Evolutionary conservation across 2,797 vertebrate genomes (phyloP), one percentile per base, ranked within the genome.

Genomic region (Gymnocypris eckloni): DNA sequence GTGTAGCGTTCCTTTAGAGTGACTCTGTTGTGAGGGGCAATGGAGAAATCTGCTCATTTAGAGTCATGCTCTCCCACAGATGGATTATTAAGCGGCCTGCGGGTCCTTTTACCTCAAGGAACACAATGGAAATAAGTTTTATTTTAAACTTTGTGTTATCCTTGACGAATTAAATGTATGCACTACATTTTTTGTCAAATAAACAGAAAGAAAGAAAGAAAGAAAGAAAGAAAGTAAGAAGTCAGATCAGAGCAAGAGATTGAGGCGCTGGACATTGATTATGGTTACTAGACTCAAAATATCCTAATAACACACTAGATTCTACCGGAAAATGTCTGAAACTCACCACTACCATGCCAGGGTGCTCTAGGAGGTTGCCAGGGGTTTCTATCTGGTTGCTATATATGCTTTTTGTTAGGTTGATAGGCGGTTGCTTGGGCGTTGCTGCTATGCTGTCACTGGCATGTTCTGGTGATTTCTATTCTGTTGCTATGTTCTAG

Each of bases 31-130:
- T 61, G 33, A 18, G 28, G 33, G 33, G 20, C 0, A 4, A 56
- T 28, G 78, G 61, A 77, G 79, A 75, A 83, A 84, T 73, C 61
- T 18, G 13, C 45, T 56, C 56, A 76, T 76, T 79, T 43, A 87
- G n/a, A 78, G 28, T 43, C 52, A 7, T 59, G 76, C 56, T 52
- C 67, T 86, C 50, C 43, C 39, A 61, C 48, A 48, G 83, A 84
- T 76, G 77, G 77, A 48, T 69, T 69, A 84, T 81, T 84, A 84
- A 87, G 33, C 4, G 4, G 28, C 16, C 52, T 87, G 56, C 22
- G 1, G 25, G 33, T 28, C 28, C 28, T 28, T 28, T 28, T 28
- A 28, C 28, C 28, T 28, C 28, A 28, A 28, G 28, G 28, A 28
- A 1, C 28, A 28, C 28, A 28, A 28, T 28, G 28, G 28, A 28